Conservation (phyloP, 1,140 invertebrate species). For the Aphis gossypii region DNA sequence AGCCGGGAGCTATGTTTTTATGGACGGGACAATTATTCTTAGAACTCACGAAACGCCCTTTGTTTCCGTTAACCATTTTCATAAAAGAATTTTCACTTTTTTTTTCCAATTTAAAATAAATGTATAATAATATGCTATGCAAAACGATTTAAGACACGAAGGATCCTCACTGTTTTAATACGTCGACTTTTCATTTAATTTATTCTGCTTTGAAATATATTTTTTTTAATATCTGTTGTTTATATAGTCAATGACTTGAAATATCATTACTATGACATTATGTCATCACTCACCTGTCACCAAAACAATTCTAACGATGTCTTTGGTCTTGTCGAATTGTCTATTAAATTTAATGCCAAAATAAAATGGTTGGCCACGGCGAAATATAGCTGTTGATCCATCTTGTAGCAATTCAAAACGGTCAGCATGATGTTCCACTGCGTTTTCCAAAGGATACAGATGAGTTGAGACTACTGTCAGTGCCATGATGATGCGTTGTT, state of each 20-base stretch:
- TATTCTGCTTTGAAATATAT: neutral
- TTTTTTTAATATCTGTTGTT: neutral
- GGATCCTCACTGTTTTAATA: neutral
- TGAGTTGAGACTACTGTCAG: slow-evolving; percentile 68
- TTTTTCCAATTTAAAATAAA: neutral
- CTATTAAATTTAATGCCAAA: slow-evolving; percentile 70
- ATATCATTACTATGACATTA: neutral
- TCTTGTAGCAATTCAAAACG: slow-evolving; percentile 71
- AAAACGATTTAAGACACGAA: neutral
- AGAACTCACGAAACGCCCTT: neutral
- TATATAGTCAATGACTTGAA: neutral
- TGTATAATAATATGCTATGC: neutral
- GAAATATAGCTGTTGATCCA: slow-evolving; percentile 67
- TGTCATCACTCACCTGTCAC: slow-evolving; percentile 67
- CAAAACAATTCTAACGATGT: slow-evolving; percentile 70
- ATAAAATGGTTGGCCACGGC: slow-evolving; percentile 73
- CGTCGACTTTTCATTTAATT: neutral
- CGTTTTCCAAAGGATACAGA: slow-evolving; percentile 72
- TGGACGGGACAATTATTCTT: neutral
- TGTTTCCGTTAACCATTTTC: neutral
- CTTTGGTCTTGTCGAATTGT: slow-evolving; percentile 67
- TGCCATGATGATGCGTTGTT: neutral
- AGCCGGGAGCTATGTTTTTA: neutral
- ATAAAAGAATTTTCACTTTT: neutral
- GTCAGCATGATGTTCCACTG: slow-evolving; percentile 70